Percentiles rank a stretch among this genome's conserved stretches.
phyloP scores from a whole-genome alignment of 2,888 invertebrate species.

The Latrodectus elegans region DNA sequence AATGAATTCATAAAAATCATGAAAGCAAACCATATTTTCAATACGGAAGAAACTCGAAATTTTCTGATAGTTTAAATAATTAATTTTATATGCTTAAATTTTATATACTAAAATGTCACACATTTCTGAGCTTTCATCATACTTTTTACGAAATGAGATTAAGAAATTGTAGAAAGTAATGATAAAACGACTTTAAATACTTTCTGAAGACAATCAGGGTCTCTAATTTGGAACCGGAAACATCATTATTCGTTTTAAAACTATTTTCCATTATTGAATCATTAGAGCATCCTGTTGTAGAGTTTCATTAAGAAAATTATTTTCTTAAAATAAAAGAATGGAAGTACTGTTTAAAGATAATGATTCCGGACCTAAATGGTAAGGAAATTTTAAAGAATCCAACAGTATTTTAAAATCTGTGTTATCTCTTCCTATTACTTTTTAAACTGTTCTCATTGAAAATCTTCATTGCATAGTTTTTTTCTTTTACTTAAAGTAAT shows the following conservation, averaged over 20 bases:
- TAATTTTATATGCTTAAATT: too few species aligned
- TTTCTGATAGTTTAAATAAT: too few species aligned
- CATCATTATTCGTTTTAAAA: constrained; percentile 38
- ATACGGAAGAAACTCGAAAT: too few species aligned
- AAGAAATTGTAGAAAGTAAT: neutral
- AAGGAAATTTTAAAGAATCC: neutral
- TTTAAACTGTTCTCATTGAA: too few species aligned
- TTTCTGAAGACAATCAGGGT: constrained; percentile 11
- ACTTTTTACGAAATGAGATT: too few species aligned
- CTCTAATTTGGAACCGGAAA: constrained; percentile 34
- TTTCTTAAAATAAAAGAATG: neutral
- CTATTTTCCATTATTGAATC: constrained; percentile 16
- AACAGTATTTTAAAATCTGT: constrained; percentile 18
- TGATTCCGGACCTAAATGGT: constrained; percentile 19
- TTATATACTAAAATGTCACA: too few species aligned
- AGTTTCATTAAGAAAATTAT: neutral
- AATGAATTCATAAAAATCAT: too few species aligned
- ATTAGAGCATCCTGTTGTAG: constrained; percentile 8
- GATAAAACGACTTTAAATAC: constrained; percentile 37
- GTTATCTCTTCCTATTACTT: neutral
- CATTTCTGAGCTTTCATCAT: too few species aligned
- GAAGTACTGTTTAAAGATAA: constrained; percentile 19
- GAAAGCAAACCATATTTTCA: too few species aligned
- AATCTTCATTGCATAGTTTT: too few species aligned
- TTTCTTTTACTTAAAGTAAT: too few species aligned